Evolutionary conservation across 2,797 vertebrate genomes (phyloP).

Genomic region (Garrulus glandarius): DNA sequence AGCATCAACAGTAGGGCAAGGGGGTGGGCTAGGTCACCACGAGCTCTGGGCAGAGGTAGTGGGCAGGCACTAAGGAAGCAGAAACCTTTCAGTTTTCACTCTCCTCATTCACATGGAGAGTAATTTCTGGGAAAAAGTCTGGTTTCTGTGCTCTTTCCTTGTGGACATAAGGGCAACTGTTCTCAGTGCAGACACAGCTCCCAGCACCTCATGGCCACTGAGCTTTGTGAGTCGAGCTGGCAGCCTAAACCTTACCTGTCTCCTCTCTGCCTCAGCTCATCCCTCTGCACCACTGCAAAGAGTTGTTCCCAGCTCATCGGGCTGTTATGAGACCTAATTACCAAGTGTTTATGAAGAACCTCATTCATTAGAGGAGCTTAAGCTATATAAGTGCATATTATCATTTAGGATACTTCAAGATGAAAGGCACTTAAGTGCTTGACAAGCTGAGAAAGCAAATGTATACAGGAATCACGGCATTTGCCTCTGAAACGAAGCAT

Average conservation of each 20-base stretch:
- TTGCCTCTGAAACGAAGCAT: slow-evolving; percentile 17
- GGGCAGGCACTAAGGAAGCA: background rate
- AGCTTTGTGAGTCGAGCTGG: background rate
- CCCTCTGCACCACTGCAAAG: background rate
- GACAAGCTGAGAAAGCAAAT: slow-evolving; percentile 58
- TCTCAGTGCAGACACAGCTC: background rate
- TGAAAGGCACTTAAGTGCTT: slow-evolving; percentile 63
- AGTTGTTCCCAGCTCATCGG: background rate
- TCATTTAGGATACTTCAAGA: slow-evolving; percentile 59
- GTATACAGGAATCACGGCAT: background rate
- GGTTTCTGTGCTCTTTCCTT: background rate
- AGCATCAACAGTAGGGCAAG: background rate
- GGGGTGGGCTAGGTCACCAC: background rate
- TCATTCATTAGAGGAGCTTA: slow-evolving; percentile 52
- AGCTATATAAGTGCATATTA: slow-evolving; percentile 55
- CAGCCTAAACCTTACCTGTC: background rate
- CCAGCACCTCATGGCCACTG: rapidly evolving
- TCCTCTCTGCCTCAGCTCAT: background rate
- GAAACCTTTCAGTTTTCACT: background rate
- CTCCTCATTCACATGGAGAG: background rate
- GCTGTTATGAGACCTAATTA: slow-evolving; percentile 39
- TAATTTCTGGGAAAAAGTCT: background rate
- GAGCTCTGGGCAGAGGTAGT: background rate
- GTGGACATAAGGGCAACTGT: background rate
- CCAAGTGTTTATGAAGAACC: slow-evolving; percentile 44